Evolutionary conservation across 2,888 invertebrate genomes (phyloP).

Genomic region (Polylopha cassiicola): DNA sequence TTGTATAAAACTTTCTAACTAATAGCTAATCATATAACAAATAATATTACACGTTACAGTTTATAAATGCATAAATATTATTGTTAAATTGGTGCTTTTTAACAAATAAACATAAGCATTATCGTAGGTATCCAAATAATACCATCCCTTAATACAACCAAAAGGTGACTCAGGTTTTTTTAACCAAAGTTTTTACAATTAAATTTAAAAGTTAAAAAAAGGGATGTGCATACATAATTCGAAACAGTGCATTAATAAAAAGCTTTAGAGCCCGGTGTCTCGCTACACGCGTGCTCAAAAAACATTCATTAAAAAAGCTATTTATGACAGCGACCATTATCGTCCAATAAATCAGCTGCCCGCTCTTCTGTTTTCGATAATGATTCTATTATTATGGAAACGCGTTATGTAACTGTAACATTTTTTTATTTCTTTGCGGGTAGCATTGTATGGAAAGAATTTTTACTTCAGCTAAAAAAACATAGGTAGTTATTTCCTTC

Average conservation of each 20-base stretch:
- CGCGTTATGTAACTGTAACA: slow-evolving; percentile 77
- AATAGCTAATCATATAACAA: too few relatives aligned
- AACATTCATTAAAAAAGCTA: slow-evolving; percentile 72
- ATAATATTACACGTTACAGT: too few relatives aligned
- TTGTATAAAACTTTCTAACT: too few relatives aligned
- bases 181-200: slow-evolving; percentile 28
- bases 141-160: slow-evolving; percentile 26
- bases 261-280: slow-evolving; percentile 56
- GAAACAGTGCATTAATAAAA: slow-evolving; percentile 58
- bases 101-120: too few relatives aligned
- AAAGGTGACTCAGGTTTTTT: slow-evolving; percentile 48
- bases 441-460: slow-evolving; percentile 40
- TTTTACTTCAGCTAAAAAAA: too few relatives aligned
- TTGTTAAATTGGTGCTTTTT: too few relatives aligned
- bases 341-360: slow-evolving; percentile 77
- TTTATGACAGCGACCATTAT: slow-evolving; percentile 76
- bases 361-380: slow-evolving; percentile 78
- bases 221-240: slow-evolving; percentile 57
- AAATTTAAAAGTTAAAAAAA: slow-evolving; percentile 34
- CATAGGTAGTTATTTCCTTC: too few relatives aligned
- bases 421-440: slow-evolving; percentile 53
- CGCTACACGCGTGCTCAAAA: slow-evolving; percentile 51
- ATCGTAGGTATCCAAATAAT: background rate
- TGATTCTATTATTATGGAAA: slow-evolving; percentile 78
- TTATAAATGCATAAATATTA: too few relatives aligned